Evolutionary conservation across 2,797 vertebrate species (phyloP), one percentile per base, ranked within the genome.

Genomic region (Luscinia luscinia): DNA sequence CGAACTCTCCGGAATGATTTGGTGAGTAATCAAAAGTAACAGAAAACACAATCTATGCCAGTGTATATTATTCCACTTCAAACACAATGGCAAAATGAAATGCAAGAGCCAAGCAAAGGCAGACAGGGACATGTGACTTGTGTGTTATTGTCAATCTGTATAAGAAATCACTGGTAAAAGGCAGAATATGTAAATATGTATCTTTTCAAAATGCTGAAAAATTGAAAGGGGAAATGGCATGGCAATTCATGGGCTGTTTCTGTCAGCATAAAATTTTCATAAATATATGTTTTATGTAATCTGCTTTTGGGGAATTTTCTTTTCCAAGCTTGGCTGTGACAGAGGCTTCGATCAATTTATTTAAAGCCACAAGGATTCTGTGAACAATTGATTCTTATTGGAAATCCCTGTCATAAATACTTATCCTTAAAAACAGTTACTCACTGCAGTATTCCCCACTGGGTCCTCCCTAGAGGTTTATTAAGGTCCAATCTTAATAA

Each of bases 1-100:
- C 4, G 2, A 83, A 55, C 30, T 46, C 76, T 96, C 52, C 3
- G 2, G 63, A 94, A 94, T 70, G 34, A 94, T 95, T 79, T 87
- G 41, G 63, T 90, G 52, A 90, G 20, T 93, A 96, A 96, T 97
- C 85, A 88, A 70, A 91, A 84, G 41, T 64, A 93, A 87, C 79
- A 91, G 80, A 91, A 95, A 96, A 93, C 41, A 94, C 27, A 76
- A 22, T 94, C 63, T 69, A 90, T 55, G 74, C 57, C 85, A 88
- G 61, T 26, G 34, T 74, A 27, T 67, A 87, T 84, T 84, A 93
- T 91, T 82, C 61, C 61, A 64, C 70, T 94, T 91, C 87, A 94
- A 84, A 82, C 54, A 79, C 52, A 95, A 81, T 41, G 23, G 52
- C 30, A 95, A 95, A 94, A 88, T 70, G 19, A 86, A 91, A 84